Conservation (phyloP, 2,797 vertebrate genomes). For the Gallinago nigripennis region DNA sequence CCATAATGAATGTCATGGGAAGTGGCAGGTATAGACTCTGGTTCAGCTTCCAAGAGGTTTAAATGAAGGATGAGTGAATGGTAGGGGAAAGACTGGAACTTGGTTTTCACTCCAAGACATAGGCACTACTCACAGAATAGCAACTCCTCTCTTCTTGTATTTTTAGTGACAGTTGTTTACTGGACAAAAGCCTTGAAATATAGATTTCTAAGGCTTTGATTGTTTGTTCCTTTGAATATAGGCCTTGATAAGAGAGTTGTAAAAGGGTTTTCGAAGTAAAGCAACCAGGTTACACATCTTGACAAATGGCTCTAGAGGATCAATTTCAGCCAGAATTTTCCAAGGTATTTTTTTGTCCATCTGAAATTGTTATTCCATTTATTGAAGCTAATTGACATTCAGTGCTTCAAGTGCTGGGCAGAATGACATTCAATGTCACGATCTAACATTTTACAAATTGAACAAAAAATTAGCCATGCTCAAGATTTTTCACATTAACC, state of each 20-base stretch:
- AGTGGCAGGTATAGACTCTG: background rate
- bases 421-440: background rate
- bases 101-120: background rate
- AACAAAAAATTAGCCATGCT: background rate
- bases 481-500: background rate
- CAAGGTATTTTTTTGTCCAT: background rate
- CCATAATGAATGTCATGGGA: background rate
- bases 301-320: background rate
- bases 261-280: background rate
- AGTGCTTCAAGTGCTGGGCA: background rate
- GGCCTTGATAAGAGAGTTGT: background rate
- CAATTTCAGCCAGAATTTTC: background rate
- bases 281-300: background rate
- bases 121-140: background rate
- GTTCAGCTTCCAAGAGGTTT: background rate
- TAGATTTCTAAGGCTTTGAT: background rate
- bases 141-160: background rate
- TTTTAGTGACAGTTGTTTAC: background rate
- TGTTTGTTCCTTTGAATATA: background rate
- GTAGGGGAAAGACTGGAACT: background rate
- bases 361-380: background rate
- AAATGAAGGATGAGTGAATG: background rate
- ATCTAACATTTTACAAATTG: background rate
- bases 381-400: background rate
- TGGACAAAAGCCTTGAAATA: background rate